A percentile compares a stretch with the other conserved stretches of the same genome.
phyloP scores from a whole-genome alignment of 1,140 invertebrate genomes.

The Carposina sasakii region DNA sequence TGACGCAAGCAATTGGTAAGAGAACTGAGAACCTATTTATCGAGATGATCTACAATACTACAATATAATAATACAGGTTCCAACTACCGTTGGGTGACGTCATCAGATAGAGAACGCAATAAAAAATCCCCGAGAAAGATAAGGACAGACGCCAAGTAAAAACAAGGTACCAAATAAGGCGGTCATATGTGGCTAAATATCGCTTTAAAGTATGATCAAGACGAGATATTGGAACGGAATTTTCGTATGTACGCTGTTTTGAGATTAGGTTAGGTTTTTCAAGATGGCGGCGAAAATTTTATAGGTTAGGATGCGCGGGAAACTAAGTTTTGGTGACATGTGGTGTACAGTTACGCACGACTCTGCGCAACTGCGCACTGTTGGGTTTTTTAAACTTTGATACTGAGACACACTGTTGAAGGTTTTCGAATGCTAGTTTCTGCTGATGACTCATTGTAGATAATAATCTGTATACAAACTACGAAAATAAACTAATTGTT shows the following conservation, averaged over 20 bases:
- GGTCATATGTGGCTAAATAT: conserved; percentile 59
- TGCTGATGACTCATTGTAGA: no score
- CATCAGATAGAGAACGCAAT: conserved; percentile 32
- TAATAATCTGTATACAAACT: no score
- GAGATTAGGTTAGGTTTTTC: conserved; percentile 31
- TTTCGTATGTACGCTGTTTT: conserved; percentile 39
- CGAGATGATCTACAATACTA: no score
- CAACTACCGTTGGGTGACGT: conserved; percentile 51
- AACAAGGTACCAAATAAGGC: conserved; percentile 57
- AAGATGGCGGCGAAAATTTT: conserved; percentile 23
- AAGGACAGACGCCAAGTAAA: conserved; percentile 31
- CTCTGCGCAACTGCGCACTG: no score
- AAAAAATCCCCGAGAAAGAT: conserved; percentile 14
- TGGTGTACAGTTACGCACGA: no score
- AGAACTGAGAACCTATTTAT: no score
- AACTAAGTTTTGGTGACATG: conserved; percentile 29
- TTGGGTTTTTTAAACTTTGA: no score
- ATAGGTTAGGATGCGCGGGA: conserved; percentile 26
- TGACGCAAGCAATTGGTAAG: conserved; percentile 15
- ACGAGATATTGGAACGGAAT: conserved; percentile 25
- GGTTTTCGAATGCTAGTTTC: no score
- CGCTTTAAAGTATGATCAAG: conserved; percentile 34
- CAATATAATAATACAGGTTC: no score
- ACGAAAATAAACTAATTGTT: no score
- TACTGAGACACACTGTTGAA: no score